Conservation (phyloP, 1,140 invertebrate species). For the Paramacrobiotus metropolitanus region DNA sequence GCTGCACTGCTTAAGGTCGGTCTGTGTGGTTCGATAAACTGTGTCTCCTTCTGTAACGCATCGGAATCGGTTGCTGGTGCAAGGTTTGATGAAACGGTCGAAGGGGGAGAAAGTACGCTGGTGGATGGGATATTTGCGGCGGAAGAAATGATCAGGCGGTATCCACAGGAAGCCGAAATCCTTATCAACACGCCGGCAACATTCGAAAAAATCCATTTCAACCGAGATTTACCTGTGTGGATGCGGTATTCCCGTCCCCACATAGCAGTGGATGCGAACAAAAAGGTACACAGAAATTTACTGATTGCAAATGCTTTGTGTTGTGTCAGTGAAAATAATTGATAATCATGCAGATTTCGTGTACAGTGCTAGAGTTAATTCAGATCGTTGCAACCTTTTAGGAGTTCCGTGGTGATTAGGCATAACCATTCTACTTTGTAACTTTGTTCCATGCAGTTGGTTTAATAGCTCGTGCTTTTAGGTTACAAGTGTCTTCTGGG, state of each 20-base stretch:
- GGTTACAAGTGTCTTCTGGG: background rate
- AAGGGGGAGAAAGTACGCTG: slow-evolving; percentile 18
- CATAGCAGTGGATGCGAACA: slow-evolving; percentile 18
- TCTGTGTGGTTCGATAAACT: background rate
- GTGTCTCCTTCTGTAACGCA: background rate
- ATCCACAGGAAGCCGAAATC: slow-evolving; percentile 15
- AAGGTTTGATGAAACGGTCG: slow-evolving; percentile 19
- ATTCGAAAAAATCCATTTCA: slow-evolving; percentile 20
- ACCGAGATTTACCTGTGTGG: slow-evolving; percentile 18
- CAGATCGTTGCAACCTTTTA: no score
- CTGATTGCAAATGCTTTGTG: no score
- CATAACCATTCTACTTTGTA: no score
- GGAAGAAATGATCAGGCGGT: slow-evolving; percentile 15
- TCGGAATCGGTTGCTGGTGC: background rate
- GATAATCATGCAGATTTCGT: no score
- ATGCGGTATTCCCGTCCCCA: slow-evolving; percentile 19
- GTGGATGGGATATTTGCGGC: slow-evolving; percentile 18
- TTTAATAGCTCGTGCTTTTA: no score
- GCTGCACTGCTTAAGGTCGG: slow-evolving; percentile 18
- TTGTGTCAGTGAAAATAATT: no score
- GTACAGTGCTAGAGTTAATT: no score
- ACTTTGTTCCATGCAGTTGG: no score
- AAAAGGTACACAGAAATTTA: slow-evolving; percentile 6
- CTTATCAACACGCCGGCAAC: slow-evolving; percentile 18
- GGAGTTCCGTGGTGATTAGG: no score